These are phyloP conservation scores for Halocynthia aurantium DNA, from an alignment of 23 tunicate genomes.

Conservation along the genomic window DNA sequence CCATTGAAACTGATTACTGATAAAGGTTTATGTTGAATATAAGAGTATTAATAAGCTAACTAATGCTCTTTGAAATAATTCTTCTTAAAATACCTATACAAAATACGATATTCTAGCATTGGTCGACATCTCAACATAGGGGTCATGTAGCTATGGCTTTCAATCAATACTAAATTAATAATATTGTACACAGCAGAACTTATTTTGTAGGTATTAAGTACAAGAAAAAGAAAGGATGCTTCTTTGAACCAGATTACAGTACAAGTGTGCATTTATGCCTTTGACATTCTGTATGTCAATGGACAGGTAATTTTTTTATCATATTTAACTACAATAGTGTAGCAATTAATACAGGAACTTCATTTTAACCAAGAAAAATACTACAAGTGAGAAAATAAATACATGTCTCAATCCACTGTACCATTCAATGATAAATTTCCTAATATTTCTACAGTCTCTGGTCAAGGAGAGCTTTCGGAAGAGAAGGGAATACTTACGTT, in stretches of 20 bases:
- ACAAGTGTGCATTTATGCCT: conserved; percentile 98
- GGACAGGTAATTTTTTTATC: conserved; percentile 46
- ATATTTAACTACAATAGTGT: background rate
- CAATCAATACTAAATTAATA: background rate
- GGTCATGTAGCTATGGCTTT: no score
- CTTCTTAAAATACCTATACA: no score
- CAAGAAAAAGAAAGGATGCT: conserved; percentile 95
- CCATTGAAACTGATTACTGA: background rate
- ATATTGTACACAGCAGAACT: background rate
- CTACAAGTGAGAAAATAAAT: no score
- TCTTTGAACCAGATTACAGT: conserved; percentile 82
- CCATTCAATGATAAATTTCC: no score
- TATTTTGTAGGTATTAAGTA: conserved; percentile 47
- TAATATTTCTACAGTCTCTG: conserved; percentile 48
- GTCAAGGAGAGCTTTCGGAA: conserved; percentile 66
- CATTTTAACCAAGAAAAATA: no score
- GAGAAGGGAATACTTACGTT: conserved; percentile 60
- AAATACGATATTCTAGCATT: no score
- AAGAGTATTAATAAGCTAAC: no score
- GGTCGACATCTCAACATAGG: no score
- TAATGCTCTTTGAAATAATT: no score
- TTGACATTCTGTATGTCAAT: conserved; percentile 88
- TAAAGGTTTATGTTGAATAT: no score
- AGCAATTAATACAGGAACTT: no score
- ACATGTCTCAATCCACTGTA: no score